Percentiles rank a stretch among this genome's conserved stretches.
These are phyloP conservation scores for Alouatta palliata DNA, from an alignment of 2,113 vertebrate genomes.

Conservation along the genomic window DNA sequence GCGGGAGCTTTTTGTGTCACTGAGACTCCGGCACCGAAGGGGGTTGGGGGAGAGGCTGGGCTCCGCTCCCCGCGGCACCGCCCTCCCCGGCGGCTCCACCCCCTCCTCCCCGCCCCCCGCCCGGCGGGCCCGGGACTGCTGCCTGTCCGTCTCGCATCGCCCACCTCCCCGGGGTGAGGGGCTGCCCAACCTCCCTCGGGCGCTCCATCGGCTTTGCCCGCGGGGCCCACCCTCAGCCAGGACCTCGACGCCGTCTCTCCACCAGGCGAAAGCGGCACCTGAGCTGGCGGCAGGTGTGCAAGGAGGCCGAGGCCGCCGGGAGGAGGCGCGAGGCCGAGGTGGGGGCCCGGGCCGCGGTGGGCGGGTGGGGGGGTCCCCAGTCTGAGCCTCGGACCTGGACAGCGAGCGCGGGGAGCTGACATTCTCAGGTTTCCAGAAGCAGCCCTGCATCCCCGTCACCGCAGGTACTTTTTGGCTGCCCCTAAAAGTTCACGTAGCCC, in stretches of 20 bases:
- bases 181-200: background rate
- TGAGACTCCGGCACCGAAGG: background rate
- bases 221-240: background rate
- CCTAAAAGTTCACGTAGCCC: conserved; percentile 24
- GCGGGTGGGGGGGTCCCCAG: background rate
- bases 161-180: fast-evolving
- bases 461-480: background rate
- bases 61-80: conserved; percentile 31
- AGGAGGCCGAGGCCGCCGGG: background rate
- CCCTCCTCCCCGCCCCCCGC: background rate
- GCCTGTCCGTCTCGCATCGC: background rate
- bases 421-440: background rate
- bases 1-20: conserved; percentile 63
- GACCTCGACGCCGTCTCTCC: background rate
- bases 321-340: background rate
- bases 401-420: background rate
- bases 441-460: background rate
- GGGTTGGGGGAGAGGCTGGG: conserved; percentile 53
- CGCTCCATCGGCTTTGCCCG: background rate
- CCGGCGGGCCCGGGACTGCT: fast-evolving
- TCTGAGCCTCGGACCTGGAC: fast-evolving
- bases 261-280: background rate
- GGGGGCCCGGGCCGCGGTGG: background rate
- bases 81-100: conserved; percentile 67
- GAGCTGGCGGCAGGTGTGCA: conserved; percentile 38